phyloP scores from a whole-genome alignment of 1,140 invertebrate genomes.

The Drosophila sp. region DNA sequence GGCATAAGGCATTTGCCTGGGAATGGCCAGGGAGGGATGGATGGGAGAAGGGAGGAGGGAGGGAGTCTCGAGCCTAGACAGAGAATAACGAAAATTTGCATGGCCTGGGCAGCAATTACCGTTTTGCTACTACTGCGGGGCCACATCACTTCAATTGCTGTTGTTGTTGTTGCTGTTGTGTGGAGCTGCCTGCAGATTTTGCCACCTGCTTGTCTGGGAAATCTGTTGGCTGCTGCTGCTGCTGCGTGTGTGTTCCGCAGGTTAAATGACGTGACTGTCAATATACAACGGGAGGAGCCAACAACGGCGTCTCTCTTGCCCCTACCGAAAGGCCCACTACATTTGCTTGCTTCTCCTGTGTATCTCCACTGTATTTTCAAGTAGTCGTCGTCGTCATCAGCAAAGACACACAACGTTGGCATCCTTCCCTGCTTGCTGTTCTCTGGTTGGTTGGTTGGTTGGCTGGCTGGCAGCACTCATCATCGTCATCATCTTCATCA shows the following conservation, averaged over 20 bases:
- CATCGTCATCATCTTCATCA: conserved; percentile 38
- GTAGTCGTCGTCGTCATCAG: conserved; percentile 65
- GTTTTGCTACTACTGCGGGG: conserved; percentile 52
- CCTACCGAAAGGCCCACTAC: too few relatives aligned
- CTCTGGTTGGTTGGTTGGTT: background rate
- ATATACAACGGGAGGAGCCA: conserved; percentile 19
- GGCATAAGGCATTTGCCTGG: background rate
- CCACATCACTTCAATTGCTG: conserved; percentile 64
- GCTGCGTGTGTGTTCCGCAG: conserved; percentile 76
- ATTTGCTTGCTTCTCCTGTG: conserved; percentile 9
- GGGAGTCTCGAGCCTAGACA: conserved; percentile 39
- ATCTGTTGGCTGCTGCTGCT: conserved; percentile 38
- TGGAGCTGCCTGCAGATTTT: conserved; percentile 54
- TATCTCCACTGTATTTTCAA: conserved; percentile 53
- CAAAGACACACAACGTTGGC: conserved; percentile 56
- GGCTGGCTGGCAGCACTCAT: background rate
- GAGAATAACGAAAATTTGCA: conserved; percentile 66
- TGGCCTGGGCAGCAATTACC: conserved; percentile 67
- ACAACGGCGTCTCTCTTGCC: background rate
- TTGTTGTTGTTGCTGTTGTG: conserved; percentile 26
- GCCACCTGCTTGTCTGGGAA: conserved; percentile 78
- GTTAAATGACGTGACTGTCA: conserved; percentile 78
- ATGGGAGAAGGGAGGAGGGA: background rate
- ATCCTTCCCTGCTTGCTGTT: conserved; percentile 5
- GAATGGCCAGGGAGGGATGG: background rate